Evolutionary conservation across 2,797 vertebrate species (phyloP), one percentile per base, ranked within the genome.

Genomic region (Microcaecilia unicolor): DNA sequence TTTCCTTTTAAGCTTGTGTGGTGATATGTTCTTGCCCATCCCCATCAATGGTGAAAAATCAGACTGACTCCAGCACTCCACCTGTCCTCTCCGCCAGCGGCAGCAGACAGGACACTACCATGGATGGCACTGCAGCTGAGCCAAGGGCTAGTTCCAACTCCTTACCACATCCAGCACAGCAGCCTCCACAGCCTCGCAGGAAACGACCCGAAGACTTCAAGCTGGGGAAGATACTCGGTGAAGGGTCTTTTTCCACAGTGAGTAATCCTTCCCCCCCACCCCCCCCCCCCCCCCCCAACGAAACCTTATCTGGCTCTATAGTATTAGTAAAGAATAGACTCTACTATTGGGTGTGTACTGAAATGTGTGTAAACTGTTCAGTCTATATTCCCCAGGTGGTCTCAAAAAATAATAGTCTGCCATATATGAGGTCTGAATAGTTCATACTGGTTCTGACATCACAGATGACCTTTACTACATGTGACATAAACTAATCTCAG

Each of bases 191-290:
- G 61, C 89, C 93, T 58, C 91, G 93, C 50, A 99, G 95, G 76
- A 99, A 99, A 75, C 88, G 89, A 63, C 90, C 91, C 0, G 93
- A 98, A 62, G 95, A 99, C 76, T 98, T 99, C 73, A 93, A 80
- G 72, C 96, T 99, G 32, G 93, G 93, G 61, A 99, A 94, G 61
- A 99, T 99, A 54, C 79, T 99, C 48, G 96, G 96, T 44, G 96
- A 99, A 82, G 96, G 96, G 64, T 98, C 96, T 46, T 98, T 97
- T 65, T 99, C 96, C 3, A 99, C 96, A 54, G 96, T 97, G 86
- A 59, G 81, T 75, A 10, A 10, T 13, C 18, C 22, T 29, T 58
- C 54, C 72, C 69, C 61, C 51, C n/a, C n/a, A n/a, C n/a, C n/a
- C n/a, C n/a, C n/a, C n/a, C n/a, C n/a, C n/a, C n/a, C n/a, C n/a